A percentile compares a stretch with the other conserved stretches of the same genome.
phyloP scores from a whole-genome alignment of 2,888 invertebrate genomes.

The Luperina nickerlii region DNA sequence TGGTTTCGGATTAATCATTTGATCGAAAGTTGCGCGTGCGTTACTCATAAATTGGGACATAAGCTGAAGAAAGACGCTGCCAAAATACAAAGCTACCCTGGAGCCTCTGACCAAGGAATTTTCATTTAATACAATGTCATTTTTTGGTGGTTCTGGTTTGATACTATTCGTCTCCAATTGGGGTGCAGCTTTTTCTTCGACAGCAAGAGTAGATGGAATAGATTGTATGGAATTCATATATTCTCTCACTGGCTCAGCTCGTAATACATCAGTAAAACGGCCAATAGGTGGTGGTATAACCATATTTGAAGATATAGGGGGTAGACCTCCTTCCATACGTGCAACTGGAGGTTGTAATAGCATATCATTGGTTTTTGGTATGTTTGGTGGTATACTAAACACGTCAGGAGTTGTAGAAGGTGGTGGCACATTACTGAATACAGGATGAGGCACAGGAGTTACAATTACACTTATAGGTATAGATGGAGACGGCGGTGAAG shows the following conservation, averaged over 20 bases:
- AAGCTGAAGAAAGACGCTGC: slow-evolving; percentile 80
- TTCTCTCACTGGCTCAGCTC: slow-evolving; percentile 61
- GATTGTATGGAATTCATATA: slow-evolving; percentile 59
- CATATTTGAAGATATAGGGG: slow-evolving; percentile 61
- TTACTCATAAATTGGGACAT: slow-evolving; percentile 79
- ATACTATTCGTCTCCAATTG: slow-evolving; percentile 28
- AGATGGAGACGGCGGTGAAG: background rate
- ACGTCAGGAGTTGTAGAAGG: background rate
- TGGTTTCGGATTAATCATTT: slow-evolving; percentile 69
- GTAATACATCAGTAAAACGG: slow-evolving; percentile 67
- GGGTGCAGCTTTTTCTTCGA: slow-evolving; percentile 32
- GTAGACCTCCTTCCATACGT: slow-evolving; percentile 39
- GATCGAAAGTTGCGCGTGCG: slow-evolving; percentile 74
- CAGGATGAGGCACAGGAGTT: slow-evolving; percentile 35
- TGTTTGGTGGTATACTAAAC: background rate
- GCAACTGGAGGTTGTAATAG: slow-evolving; percentile 24
- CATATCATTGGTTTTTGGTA: slow-evolving; percentile 8
- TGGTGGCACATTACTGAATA: slow-evolving; percentile 11
- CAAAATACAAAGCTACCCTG: slow-evolving; percentile 77
- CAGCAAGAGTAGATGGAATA: slow-evolving; percentile 14
- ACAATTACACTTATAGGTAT: slow-evolving; percentile 29
- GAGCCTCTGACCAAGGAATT: slow-evolving; percentile 70
- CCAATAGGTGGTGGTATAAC: slow-evolving; percentile 52
- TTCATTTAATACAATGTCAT: slow-evolving; percentile 43
- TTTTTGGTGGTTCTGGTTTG: slow-evolving; percentile 43